Percentiles rank a stretch among this genome's conserved stretches.
Evolutionary conservation across 2,797 vertebrate species (phyloP).

Genomic region (Sitta carolinensis): DNA sequence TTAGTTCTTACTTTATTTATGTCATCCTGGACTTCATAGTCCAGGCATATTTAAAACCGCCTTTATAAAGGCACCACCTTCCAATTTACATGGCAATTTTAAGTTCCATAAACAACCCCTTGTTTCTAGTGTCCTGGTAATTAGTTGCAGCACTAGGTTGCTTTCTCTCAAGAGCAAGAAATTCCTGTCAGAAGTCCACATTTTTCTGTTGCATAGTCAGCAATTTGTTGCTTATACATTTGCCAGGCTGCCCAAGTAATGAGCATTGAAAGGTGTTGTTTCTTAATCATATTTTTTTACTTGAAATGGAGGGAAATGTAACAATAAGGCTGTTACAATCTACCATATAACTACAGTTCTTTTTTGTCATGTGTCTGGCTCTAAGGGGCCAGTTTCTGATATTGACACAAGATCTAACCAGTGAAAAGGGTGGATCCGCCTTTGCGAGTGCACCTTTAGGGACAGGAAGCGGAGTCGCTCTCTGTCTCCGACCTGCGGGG

Average conservation of each 20-base stretch:
- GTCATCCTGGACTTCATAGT: not conserved
- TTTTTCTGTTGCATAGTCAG: not conserved
- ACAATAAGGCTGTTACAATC: not conserved
- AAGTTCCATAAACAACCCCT: not conserved
- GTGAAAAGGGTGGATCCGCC: too few species aligned
- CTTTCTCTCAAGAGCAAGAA: conserved; percentile 11
- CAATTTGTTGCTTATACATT: not conserved
- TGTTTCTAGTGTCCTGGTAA: not conserved
- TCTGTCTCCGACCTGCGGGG: too few species aligned
- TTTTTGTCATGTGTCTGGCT: not conserved
- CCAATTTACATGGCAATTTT: not conserved
- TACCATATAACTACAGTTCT: not conserved
- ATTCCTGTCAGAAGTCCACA: not conserved
- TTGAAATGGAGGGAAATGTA: not conserved
- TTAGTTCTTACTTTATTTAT: not conserved
- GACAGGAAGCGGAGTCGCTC: too few species aligned
- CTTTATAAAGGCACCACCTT: not conserved
- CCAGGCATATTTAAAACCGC: not conserved
- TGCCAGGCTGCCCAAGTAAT: not conserved
- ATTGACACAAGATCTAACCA: too few species aligned
- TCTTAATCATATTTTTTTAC: not conserved
- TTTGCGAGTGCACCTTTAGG: too few species aligned
- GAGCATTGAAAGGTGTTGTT: not conserved
- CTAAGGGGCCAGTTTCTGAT: too few species aligned
- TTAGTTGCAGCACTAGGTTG: not conserved